A percentile compares a stretch with the other conserved stretches of the same genome.
These are phyloP conservation scores for Penaeus monodon DNA, from an alignment of 2,888 invertebrate species.

Conservation along the genomic window DNA sequence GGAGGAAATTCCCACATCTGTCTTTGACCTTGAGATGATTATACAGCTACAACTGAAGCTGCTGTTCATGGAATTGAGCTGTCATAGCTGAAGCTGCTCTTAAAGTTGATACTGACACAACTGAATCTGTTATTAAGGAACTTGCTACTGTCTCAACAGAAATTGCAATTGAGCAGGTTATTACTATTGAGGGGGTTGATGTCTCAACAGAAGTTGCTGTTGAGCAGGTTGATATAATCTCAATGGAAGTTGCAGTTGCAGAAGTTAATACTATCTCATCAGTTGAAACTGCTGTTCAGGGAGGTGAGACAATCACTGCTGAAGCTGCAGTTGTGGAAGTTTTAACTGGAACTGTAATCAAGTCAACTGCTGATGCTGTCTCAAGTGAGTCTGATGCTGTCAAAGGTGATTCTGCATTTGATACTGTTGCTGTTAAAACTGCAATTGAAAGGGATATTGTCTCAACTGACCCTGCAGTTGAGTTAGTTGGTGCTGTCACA, in stretches of 20 bases:
- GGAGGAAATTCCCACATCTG: not conserved
- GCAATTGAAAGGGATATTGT: not conserved
- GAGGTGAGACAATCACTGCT: not conserved
- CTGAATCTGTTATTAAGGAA: not conserved
- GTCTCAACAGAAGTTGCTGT: not conserved
- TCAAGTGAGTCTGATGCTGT: too few species aligned
- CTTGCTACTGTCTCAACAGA: not conserved
- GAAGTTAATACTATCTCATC: not conserved
- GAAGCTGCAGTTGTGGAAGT: not conserved
- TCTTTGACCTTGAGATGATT: too few species aligned
- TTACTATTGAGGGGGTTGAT: not conserved
- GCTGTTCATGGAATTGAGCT: constrained; percentile 1
- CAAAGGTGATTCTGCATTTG: not conserved
- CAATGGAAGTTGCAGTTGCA: not conserved
- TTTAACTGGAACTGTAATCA: not conserved
- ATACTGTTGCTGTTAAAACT: not conserved
- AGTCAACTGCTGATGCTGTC: too few species aligned
- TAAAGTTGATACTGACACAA: too few species aligned
- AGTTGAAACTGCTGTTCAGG: not conserved
- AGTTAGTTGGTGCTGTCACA: not conserved
- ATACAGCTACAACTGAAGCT: not conserved
- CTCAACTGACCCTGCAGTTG: not conserved
- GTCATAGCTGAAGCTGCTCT: too few species aligned
- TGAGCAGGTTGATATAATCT: not conserved
- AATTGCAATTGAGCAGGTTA: too few species aligned